Evolutionary conservation across 1,140 invertebrate genomes (phyloP), one percentile per base, ranked within the genome.

Genomic region (Tetramorium parvispinum): DNA sequence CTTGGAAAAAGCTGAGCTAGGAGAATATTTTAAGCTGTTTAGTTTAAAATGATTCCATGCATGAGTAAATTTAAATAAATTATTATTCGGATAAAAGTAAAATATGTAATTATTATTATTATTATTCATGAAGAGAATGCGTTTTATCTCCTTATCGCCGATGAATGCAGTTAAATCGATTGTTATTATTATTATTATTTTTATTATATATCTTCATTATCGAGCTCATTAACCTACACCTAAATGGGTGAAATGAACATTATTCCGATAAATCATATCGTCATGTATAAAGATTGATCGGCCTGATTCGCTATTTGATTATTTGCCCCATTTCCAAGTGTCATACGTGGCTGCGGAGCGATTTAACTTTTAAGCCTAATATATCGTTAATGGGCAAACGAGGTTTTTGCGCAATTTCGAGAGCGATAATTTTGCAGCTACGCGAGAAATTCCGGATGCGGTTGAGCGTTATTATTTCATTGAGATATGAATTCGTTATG

Each of bases 281-380:
- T 40, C 5, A 4, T 11, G 63, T 13, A 40, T 55, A 37, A 37
- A 81, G 46, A 43, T 46, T 24, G 46, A 53, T 81, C 61, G 46
- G 4, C n/a, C n/a, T 18, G n/a, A 79, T 68, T 27, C 43, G 18
- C n/a, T 46, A 79, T 68, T 65, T 7, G n/a, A 37, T 68, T 37
- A 77, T 61, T 59, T 43, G 21, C 55, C 46, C 57, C 57, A 27
- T 63, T 40, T 77, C 55, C 37, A 21, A 59, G 55, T 24, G 61
- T 51, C 24, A 24, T 46, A 70, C 63, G 37, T 32, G 43, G 57
- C 53, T 32, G 77, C 43, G 3, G 63, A 51, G 32, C 46, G 63
- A 81, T 81, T 70, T 53, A 81, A 81, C 32, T 70, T 81, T 53
- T 70, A 81, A 81, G 77, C 63, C 63, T 68, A 68, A 78, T 78